phyloP scores from a whole-genome alignment of 1,140 invertebrate species.

The Lethocerus indicus region DNA sequence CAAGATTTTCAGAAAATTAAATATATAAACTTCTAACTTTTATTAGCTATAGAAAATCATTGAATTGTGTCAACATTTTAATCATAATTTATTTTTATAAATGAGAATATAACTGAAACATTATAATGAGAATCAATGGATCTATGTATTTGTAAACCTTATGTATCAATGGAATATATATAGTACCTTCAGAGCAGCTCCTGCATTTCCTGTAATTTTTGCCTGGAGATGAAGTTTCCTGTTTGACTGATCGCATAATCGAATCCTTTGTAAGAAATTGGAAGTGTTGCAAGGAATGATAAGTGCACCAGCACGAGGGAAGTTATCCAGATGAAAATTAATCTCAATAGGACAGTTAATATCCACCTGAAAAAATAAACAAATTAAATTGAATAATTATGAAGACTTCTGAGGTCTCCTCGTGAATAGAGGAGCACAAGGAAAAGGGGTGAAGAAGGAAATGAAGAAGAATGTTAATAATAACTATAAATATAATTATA shows the following conservation, averaged over 20 bases:
- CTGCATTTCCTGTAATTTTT: slow-evolving; percentile 30
- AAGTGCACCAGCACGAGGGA: slow-evolving; percentile 46
- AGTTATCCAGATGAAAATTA: slow-evolving; percentile 63
- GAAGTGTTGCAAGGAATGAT: slow-evolving; percentile 25
- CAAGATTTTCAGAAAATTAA: background rate
- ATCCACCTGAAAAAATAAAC: slow-evolving; percentile 43
- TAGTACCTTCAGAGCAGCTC: slow-evolving; percentile 35
- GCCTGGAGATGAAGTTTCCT: slow-evolving; percentile 59
- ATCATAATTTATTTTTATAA: background rate
- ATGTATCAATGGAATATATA: too few species aligned
- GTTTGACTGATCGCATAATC: slow-evolving; percentile 48
- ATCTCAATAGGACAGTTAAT: slow-evolving; percentile 50
- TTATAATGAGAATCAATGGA: too few species aligned
- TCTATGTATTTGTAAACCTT: too few species aligned
- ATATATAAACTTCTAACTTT: background rate
- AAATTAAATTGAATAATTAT: slow-evolving; percentile 4
- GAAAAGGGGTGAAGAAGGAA: too few species aligned
- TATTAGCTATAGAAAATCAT: background rate
- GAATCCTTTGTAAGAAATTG: slow-evolving; percentile 32
- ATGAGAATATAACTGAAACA: too few species aligned
- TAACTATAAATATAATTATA: too few species aligned
- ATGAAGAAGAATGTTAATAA: too few species aligned
- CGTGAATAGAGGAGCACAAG: too few species aligned
- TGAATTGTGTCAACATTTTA: background rate
- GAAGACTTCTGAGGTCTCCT: too few species aligned